Evolutionary conservation across 2,888 invertebrate species (phyloP).

Genomic region (Emmelina monodactyla): DNA sequence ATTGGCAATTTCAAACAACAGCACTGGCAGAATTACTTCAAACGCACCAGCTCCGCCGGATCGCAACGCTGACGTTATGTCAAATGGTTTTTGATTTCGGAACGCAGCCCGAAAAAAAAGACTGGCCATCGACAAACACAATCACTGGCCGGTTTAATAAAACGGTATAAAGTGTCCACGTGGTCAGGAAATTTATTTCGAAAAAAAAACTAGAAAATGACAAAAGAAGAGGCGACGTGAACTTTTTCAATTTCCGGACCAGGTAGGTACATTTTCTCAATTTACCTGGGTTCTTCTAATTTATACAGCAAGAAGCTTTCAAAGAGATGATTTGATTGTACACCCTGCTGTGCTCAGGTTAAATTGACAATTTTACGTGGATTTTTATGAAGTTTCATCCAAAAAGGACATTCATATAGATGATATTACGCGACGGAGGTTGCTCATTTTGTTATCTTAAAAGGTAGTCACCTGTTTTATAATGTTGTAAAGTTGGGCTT

Average conservation of each 20-base stretch:
- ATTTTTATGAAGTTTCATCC: constrained; percentile 46
- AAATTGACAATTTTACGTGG: constrained; percentile 50
- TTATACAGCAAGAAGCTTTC: constrained; percentile 48
- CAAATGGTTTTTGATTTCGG: too few relatives aligned
- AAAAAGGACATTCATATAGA: too few relatives aligned
- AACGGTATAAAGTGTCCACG: constrained; percentile 22
- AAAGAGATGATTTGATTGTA: constrained; percentile 50
- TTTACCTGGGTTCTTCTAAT: constrained; percentile 48
- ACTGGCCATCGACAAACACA: too few relatives aligned
- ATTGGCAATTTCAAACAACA: too few relatives aligned
- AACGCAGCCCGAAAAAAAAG: too few relatives aligned
- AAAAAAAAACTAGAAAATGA: constrained; percentile 40
- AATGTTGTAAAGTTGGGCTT: too few relatives aligned
- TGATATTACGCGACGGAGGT: too few relatives aligned
- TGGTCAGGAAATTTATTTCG: constrained; percentile 23
- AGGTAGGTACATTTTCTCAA: constrained; percentile 46
- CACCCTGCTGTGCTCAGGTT: constrained; percentile 50
- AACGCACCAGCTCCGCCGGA: too few relatives aligned
- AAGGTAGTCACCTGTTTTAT: too few relatives aligned
- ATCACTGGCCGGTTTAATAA: background rate
- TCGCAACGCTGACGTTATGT: too few relatives aligned
- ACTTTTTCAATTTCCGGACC: constrained; percentile 63
- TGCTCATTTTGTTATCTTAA: too few relatives aligned
- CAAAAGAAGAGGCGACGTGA: constrained; percentile 42
- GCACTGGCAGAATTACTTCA: too few relatives aligned